These are phyloP conservation scores for Virgularia gustaviana DNA, from an alignment of 92 coral and sea anemone species.

Conservation along the genomic window DNA sequence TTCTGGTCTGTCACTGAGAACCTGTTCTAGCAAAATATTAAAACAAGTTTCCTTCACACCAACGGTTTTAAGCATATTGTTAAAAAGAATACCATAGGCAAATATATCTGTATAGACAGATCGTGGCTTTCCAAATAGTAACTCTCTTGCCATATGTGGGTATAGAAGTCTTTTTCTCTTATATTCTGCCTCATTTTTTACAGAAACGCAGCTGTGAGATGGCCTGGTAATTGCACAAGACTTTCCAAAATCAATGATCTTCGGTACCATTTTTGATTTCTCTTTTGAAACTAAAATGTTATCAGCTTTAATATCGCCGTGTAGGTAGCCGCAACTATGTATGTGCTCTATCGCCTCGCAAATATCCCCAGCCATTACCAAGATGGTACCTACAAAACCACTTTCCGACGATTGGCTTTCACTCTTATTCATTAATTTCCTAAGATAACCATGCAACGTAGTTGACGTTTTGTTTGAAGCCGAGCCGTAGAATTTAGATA, in stretches of 20 bases:
- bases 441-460: too few relatives aligned
- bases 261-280: background rate
- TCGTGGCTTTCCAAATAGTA: background rate
- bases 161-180: background rate
- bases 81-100: background rate
- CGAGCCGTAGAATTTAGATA: too few relatives aligned
- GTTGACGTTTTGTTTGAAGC: too few relatives aligned
- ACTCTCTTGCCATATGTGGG: background rate
- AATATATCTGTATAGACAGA: background rate
- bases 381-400: too few relatives aligned
- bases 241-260: too few relatives aligned
- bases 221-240: background rate
- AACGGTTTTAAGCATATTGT: too few relatives aligned
- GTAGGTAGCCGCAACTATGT: background rate
- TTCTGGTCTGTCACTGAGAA: too few relatives aligned
- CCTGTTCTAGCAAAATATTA: too few relatives aligned
- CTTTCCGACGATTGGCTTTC: too few relatives aligned
- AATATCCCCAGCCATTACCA: too few relatives aligned
- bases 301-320: background rate
- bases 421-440: too few relatives aligned
- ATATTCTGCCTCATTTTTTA: background rate
- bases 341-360: too few relatives aligned
- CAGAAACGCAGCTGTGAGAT: background rate
- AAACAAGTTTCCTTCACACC: background rate
- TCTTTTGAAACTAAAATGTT: background rate